A percentile compares a stretch with the other conserved stretches of the same genome.
These are phyloP conservation scores for Heloderma charlesbogerti DNA, from an alignment of 2,113 vertebrate species.

Conservation along the genomic window DNA sequence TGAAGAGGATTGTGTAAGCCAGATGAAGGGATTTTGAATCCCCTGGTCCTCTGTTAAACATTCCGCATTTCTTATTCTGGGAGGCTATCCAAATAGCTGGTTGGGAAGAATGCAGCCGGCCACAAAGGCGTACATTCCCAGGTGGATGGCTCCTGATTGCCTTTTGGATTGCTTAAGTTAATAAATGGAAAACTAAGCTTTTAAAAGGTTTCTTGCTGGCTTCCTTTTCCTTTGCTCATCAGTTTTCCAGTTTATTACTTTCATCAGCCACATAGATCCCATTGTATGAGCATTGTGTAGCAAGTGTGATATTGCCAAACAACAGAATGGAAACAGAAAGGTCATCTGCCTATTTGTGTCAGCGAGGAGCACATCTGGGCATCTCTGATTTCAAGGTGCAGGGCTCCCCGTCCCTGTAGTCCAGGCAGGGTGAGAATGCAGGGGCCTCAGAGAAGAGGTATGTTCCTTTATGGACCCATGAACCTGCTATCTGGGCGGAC, in stretches of 20 bases:
- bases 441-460: neutral
- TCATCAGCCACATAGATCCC: constrained; percentile 13
- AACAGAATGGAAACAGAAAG: neutral
- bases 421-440: no score
- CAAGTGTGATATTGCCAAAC: neutral
- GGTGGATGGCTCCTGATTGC: constrained; percentile 24
- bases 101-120: constrained; percentile 34
- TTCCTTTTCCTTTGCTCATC: neutral
- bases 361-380: neutral
- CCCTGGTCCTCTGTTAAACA: neutral
- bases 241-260: constrained; percentile 33
- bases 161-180: constrained; percentile 19
- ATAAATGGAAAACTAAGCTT: constrained; percentile 29
- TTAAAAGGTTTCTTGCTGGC: constrained; percentile 18
- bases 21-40: constrained; percentile 33
- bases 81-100: constrained; percentile 47
- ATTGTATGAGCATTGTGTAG: neutral
- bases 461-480: neutral
- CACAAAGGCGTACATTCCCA: constrained; percentile 18
- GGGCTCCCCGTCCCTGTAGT: neutral
- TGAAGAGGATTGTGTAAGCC: constrained; percentile 47
- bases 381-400: neutral
- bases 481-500: neutral
- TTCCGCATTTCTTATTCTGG: constrained; percentile 37
- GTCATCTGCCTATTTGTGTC: neutral